phyloP scores from a whole-genome alignment of 2,113 vertebrate genomes.

The Heliornis fulica region DNA sequence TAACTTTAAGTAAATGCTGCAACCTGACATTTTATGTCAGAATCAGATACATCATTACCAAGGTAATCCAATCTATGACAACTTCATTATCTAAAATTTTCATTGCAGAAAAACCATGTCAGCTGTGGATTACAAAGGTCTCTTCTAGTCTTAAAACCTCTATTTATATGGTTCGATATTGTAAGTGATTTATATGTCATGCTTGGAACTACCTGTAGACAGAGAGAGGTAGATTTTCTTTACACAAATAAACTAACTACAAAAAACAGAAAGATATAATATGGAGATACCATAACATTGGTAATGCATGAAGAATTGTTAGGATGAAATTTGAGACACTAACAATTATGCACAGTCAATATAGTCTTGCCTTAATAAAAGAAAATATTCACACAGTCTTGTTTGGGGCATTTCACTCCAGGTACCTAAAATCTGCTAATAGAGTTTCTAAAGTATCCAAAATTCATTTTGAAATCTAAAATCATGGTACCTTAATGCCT shows the following conservation, averaged over 20 bases:
- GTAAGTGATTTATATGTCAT: neutral
- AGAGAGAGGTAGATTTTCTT: neutral
- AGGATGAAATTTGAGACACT: neutral
- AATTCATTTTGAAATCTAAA: neutral
- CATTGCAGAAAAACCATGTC: neutral
- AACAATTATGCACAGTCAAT: neutral
- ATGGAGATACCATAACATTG: neutral
- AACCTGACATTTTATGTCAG: constrained; percentile 24
- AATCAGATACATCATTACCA: neutral
- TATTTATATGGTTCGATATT: neutral
- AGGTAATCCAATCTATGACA: constrained; percentile 16
- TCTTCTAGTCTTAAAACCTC: neutral
- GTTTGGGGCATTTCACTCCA: neutral
- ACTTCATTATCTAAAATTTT: constrained; percentile 29
- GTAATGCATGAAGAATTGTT: neutral
- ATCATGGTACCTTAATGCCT: neutral
- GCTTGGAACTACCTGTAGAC: neutral
- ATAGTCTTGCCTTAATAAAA: neutral
- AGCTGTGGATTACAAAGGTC: neutral
- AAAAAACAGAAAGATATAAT: neutral
- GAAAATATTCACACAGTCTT: neutral
- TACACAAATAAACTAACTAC: neutral
- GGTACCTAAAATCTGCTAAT: neutral
- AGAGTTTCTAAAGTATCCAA: neutral
- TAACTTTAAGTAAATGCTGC: constrained; percentile 17